Conservation (phyloP, 2,888 invertebrate genomes). For the Tenthredo notha region DNA sequence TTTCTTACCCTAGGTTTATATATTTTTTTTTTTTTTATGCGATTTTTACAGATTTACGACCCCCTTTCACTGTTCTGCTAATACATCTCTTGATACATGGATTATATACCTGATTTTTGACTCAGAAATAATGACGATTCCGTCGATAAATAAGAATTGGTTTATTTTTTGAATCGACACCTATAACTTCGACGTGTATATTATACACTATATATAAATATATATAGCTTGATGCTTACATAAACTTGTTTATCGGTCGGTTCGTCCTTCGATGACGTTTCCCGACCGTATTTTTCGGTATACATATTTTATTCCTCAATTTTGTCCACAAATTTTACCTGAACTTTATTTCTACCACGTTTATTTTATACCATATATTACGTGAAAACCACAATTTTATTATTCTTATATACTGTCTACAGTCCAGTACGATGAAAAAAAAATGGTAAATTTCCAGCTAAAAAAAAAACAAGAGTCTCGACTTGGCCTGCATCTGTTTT, state of each 20-base stretch:
- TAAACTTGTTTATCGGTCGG: constrained; percentile 17
- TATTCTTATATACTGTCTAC: background rate
- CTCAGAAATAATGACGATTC: background rate
- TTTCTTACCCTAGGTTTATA: background rate
- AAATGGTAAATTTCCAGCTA: constrained; percentile 51
- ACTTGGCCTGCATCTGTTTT: background rate
- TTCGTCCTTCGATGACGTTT: constrained; percentile 22
- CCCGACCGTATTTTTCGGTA: background rate
- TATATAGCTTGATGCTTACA: background rate
- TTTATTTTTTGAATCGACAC: background rate
- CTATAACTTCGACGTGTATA: background rate
- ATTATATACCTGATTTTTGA: background rate
- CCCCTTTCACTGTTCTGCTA: background rate
- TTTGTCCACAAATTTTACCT: constrained; percentile 27
- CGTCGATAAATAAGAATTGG: background rate
- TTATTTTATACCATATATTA: constrained; percentile 46
- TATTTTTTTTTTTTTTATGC: background rate
- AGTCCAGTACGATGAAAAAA: background rate
- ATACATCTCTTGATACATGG: background rate
- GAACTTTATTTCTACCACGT: background rate
- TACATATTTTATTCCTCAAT: background rate
- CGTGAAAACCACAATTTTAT: background rate
- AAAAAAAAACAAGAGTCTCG: constrained; percentile 12
- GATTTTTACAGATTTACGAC: background rate
- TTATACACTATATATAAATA: too few species aligned